Evolutionary conservation across 2,797 vertebrate genomes (phyloP), one percentile per base, ranked within the genome.

Genomic region (Alauda arvensis): DNA sequence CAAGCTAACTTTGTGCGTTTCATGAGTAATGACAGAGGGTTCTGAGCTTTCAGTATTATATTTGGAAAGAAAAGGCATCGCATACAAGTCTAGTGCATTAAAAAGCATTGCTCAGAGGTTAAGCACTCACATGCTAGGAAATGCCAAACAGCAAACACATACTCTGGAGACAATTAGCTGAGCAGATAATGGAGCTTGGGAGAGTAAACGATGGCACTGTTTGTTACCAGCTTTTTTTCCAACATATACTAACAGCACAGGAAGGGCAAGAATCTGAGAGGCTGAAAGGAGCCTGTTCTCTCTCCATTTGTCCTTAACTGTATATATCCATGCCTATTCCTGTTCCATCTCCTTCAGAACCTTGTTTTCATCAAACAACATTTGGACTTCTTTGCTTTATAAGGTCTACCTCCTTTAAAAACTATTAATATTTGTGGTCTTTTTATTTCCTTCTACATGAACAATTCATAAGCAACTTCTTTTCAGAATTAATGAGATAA

Each of bases 41-140:
- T 88, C 56, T 77, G 72, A 88, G 18, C n/a, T 84, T 77, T 70
- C 31, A 34, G 23, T 56, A 72, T 78, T 76, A 23, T 51, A 84
- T 85, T 77, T 84, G 68, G 68, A 92, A 88, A 84, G 61, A 74
- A 92, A 92, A 91, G 51, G 51, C n/a, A 37, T 74, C 77, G 74
- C 45, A 77, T 43, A 77, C 31, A 74, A 84, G 49, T 12, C 18
- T 24, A 70, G 8, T 33, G 43, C 3, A 4, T 67, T 82, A 79
- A 82, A 86, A 81, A 77, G 34, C 42, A 40, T 49, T 77, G 53
- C 42, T 82, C 61, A 86, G 75, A 92, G 77, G 52, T 86, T 79
- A 77, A 86, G 39, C 29, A 51, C 46, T 88, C 31, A 51, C 31
- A 74, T 61, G 18, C 72, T 69, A 79, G 34, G 33, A 86, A 88